A percentile compares a stretch with the other conserved stretches of the same genome.
Conservation (phyloP, 1,140 invertebrate species). For the Ceratosolen solmsi region DNA sequence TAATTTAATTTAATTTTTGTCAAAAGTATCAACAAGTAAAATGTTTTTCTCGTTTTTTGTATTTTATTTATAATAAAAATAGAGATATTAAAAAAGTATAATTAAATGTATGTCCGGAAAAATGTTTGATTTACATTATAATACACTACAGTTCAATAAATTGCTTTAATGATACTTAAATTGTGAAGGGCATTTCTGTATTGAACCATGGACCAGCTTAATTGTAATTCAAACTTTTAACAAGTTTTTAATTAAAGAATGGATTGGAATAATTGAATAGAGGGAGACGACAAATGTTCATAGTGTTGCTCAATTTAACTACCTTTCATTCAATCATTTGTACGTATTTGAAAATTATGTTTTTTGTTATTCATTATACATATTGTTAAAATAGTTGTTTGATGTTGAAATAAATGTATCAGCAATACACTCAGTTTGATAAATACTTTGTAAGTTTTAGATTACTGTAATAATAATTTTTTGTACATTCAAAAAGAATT, state of each 20-base stretch:
- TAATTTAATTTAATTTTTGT: no score
- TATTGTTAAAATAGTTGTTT: no score
- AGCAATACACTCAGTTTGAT: no score
- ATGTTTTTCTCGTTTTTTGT: no score
- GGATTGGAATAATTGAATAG: slow-evolving; percentile 20
- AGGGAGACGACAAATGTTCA: not conserved
- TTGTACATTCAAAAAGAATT: no score
- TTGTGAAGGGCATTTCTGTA: not conserved
- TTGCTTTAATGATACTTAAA: not conserved
- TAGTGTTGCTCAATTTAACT: slow-evolving; percentile 15
- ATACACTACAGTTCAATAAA: not conserved
- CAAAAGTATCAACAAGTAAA: no score
- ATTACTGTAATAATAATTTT: no score
- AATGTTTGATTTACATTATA: not conserved
- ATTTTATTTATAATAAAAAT: no score
- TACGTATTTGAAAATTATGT: no score
- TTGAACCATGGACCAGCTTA: not conserved
- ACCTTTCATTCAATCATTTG: not conserved
- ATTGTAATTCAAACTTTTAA: slow-evolving; percentile 6
- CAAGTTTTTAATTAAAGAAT: slow-evolving; percentile 36
- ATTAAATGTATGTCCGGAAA: not conserved
- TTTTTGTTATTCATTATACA: no score
- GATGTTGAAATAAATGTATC: no score
- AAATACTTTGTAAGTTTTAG: no score
- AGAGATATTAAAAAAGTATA: not conserved